Evolutionary conservation across 2,113 vertebrate genomes (phyloP), one percentile per base, ranked within the genome.

Genomic region (Microtus montanus): DNA sequence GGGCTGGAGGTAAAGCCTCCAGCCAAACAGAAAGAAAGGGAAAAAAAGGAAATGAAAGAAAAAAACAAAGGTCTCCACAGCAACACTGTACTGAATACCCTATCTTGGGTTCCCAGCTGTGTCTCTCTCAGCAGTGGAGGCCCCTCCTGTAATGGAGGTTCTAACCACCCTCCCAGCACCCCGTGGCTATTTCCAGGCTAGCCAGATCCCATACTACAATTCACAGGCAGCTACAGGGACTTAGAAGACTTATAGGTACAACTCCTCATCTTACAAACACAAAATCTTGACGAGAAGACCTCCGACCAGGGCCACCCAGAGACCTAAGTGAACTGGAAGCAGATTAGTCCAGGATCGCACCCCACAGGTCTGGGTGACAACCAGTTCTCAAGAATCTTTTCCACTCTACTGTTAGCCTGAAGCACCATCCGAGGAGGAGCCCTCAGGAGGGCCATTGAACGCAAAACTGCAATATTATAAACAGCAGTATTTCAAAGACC

Each of bases 391-490:
- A 79, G 89, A 44, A 82, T 15, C 24, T 33, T 33, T 80, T 30
- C 78, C 41, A n/a, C 38, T 87, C 63, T 77, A 38, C 71, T 7
- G 19, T 8, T 33, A 52, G 47, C 14, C 28, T 0, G 20, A 63
- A 20, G 58, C 77, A 63, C 30, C n/a, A 88, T 66, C 61, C 44
- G 4, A 71, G n/a, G 11, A 75, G 30, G 41, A 64, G n/a, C 7
- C 63, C 17, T 68, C 58, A 63, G 61, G 44, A 71, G 41, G 41
- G 7, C 14, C 33, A 12, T n/a, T 8, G 64, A 89, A 13, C 30
- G 54, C 64, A 2, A 35, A 19, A 58, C 6, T 28, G n/a, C 1
- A 71, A n/a, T 0, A 15, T 26, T 0, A 52, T 4, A 52, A 70
- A 92, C 30, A 73, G 64, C 58, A 63, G 30, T 20, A 58, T 63